Conservation (phyloP, 2,888 invertebrate species). For the Brenthis ino region DNA sequence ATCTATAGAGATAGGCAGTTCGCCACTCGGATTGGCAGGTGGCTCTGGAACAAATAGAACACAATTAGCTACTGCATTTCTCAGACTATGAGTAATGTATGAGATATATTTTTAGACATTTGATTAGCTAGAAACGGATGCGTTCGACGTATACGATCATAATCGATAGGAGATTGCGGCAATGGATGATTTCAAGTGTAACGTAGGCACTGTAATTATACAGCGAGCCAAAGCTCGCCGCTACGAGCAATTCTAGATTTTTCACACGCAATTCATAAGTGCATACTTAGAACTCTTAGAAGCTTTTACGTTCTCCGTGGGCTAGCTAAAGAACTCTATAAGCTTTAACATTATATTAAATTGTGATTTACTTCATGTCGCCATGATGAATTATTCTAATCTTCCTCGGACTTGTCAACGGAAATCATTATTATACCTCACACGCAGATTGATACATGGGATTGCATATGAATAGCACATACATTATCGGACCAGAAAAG, state of each 20-base stretch:
- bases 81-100: constrained; percentile 6
- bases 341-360: constrained; percentile 40
- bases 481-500: background rate
- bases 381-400: constrained; percentile 22
- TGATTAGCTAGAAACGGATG: constrained; percentile 48
- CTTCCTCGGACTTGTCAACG: constrained; percentile 15
- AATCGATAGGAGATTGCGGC: constrained; percentile 71
- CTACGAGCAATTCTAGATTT: constrained; percentile 59
- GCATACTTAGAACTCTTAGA: constrained; percentile 39
- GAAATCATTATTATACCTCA: constrained; percentile 34
- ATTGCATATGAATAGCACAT: constrained; percentile 9
- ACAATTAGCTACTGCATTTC: constrained; percentile 28
- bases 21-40: constrained; percentile 70
- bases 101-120: constrained; percentile 27
- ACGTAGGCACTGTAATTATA: constrained; percentile 64
- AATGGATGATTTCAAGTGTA: constrained; percentile 56
- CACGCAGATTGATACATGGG: constrained; percentile 16
- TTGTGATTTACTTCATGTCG: constrained; percentile 33
- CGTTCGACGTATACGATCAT: constrained; percentile 59
- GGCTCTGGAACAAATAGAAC: constrained; percentile 72
- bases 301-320: constrained; percentile 32
- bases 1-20: constrained; percentile 89
- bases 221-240: constrained; percentile 53
- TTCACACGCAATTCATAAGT: constrained; percentile 65
- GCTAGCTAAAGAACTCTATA: constrained; percentile 24